These are phyloP conservation scores for Monoplex corrugatus DNA, from an alignment of 2,888 invertebrate genomes.

Conservation along the genomic window DNA sequence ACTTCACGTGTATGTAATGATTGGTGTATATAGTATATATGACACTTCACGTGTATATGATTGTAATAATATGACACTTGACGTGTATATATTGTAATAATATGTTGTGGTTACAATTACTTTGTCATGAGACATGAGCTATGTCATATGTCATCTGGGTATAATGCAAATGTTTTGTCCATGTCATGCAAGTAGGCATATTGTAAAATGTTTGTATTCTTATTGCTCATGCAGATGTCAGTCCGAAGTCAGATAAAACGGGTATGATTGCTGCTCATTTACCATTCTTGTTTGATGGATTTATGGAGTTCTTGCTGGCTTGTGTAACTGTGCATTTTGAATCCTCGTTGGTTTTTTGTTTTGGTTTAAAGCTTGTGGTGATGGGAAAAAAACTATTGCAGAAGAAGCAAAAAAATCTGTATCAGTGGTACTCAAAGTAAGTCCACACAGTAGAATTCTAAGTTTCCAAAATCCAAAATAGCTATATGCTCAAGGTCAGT, in stretches of 20 bases:
- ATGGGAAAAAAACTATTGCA: neutral
- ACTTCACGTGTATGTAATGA: too few species aligned
- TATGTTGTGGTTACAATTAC: neutral
- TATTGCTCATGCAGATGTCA: slow-evolving; percentile 39
- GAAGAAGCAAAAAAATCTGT: neutral
- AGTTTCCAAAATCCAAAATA: neutral
- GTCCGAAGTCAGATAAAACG: slow-evolving; percentile 50
- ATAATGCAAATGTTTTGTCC: too few species aligned
- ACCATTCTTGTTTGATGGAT: slow-evolving; percentile 13
- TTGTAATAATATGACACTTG: too few species aligned
- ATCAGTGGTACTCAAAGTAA: neutral
- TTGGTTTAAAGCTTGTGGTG: neutral
- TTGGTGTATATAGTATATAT: too few species aligned
- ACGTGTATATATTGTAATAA: neutral
- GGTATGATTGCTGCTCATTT: slow-evolving; percentile 40
- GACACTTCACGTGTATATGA: too few species aligned
- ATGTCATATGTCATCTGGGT: neutral
- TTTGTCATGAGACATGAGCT: neutral
- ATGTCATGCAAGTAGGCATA: neutral
- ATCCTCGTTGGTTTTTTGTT: neutral
- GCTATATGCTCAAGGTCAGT: neutral
- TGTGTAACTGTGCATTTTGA: neutral
- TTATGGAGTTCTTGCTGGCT: slow-evolving; percentile 26
- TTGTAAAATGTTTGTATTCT: slow-evolving; percentile 8
- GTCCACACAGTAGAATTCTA: neutral